Evolutionary conservation across 2,797 vertebrate species (phyloP).

Genomic region (Presbytis comata): DNA sequence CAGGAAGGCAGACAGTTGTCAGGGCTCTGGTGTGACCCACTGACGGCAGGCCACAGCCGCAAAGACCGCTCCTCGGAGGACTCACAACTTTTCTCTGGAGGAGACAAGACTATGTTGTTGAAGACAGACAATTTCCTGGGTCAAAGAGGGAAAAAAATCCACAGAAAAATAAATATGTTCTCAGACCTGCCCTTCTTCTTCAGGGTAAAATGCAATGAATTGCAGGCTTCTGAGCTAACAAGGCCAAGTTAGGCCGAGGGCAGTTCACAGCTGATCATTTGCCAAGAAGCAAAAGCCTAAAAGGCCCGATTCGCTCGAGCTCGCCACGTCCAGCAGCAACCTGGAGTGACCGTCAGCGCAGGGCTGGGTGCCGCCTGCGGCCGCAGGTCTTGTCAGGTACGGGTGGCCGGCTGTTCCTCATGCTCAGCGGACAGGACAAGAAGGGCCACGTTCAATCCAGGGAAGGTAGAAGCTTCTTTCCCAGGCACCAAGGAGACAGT

Average conservation of each 20-base stretch:
- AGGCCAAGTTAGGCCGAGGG: neutral
- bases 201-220: neutral
- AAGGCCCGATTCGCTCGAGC: neutral
- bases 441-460: neutral
- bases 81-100: neutral
- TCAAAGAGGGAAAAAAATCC: neutral
- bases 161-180: neutral
- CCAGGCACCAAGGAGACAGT: neutral
- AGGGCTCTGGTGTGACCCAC: neutral
- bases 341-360: neutral
- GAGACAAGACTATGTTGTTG: neutral
- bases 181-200: neutral
- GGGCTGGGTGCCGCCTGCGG: fast-evolving
- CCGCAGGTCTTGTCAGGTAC: neutral
- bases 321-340: neutral
- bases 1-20: neutral
- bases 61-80: neutral
- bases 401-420: no score
- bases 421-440: neutral
- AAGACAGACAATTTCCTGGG: neutral
- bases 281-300: neutral
- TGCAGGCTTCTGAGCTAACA: neutral
- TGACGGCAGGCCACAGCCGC: neutral
- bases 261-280: neutral
- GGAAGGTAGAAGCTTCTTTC: neutral